A percentile compares a stretch with the other conserved stretches of the same genome.
Conservation (phyloP, 2,113 vertebrate species). For the Carettochelys insculpta region DNA sequence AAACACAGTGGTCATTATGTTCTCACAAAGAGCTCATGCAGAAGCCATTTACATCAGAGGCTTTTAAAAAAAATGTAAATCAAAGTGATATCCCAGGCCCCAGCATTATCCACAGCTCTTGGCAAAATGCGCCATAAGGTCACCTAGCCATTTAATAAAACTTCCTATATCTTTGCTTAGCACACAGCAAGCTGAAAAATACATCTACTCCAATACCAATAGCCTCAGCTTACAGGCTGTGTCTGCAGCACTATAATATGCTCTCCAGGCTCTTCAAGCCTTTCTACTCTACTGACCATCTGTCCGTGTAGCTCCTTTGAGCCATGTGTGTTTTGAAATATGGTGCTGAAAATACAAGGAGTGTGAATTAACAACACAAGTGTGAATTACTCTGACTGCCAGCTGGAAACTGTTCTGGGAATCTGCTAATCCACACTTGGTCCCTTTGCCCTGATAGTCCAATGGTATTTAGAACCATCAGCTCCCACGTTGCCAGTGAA, state of each 20-base stretch:
- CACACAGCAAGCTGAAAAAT: constrained; percentile 30
- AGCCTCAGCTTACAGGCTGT: constrained; percentile 6
- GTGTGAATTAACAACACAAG: neutral
- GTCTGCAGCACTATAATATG: neutral
- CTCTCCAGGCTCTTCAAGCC: constrained; percentile 10
- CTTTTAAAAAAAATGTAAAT: neutral
- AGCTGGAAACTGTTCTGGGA: neutral
- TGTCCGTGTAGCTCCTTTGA: neutral
- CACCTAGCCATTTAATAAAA: constrained; percentile 36
- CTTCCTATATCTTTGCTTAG: constrained; percentile 17
- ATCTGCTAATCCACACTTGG: neutral
- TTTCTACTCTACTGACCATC: constrained; percentile 11
- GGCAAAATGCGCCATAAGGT: constrained; percentile 6
- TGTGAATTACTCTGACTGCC: neutral
- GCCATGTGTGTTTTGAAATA: constrained; percentile 6
- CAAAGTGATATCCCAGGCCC: constrained; percentile 5
- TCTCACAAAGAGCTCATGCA: neutral
- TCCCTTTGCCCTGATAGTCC: neutral
- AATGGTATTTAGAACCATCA: neutral
- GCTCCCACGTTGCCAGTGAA: neutral
- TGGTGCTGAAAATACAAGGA: neutral
- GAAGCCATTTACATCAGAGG: constrained; percentile 8
- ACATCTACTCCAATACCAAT: neutral
- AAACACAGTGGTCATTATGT: neutral
- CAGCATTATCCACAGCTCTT: neutral